A percentile compares a stretch with the other conserved stretches of the same genome.
Evolutionary conservation across 1,140 invertebrate species (phyloP).

Genomic region (Drosophila pseudoananassae): DNA sequence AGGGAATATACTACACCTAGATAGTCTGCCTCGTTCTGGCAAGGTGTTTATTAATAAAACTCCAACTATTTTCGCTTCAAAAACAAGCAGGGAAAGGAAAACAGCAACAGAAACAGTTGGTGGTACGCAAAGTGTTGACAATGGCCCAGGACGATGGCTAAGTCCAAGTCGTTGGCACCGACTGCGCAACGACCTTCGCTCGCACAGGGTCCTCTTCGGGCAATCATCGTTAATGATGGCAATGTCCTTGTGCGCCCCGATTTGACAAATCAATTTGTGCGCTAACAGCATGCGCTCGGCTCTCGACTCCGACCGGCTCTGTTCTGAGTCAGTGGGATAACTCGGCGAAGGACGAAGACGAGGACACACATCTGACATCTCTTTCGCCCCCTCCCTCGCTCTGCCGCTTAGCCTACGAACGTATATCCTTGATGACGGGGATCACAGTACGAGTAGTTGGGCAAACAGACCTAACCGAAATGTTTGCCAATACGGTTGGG

Average conservation of each 20-base stretch:
- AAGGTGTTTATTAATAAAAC: conserved; percentile 74
- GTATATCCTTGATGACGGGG: conserved; percentile 34
- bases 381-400: not conserved
- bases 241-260: conserved; percentile 75
- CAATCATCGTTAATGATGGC: conserved; percentile 81
- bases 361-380: conserved; percentile 10
- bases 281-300: conserved; percentile 71
- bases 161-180: conserved; percentile 55
- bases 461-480: conserved; percentile 67
- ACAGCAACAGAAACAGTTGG: conserved; percentile 71
- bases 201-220: conserved; percentile 21
- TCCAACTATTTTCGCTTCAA: conserved; percentile 39
- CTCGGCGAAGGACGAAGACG: conserved; percentile 1
- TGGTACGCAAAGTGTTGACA: conserved; percentile 79
- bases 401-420: not conserved
- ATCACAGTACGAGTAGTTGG: conserved; percentile 61
- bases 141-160: conserved; percentile 21
- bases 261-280: conserved; percentile 80
- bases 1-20: conserved; percentile 7
- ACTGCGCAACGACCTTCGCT: conserved; percentile 72
- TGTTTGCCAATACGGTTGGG: conserved; percentile 66
- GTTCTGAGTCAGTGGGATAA: conserved; percentile 56
- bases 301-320: conserved; percentile 7
- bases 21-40: conserved; percentile 6
- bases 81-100: conserved; percentile 8